Conservation (phyloP, 2,797 vertebrate species). For the Smutsia temminckii region DNA sequence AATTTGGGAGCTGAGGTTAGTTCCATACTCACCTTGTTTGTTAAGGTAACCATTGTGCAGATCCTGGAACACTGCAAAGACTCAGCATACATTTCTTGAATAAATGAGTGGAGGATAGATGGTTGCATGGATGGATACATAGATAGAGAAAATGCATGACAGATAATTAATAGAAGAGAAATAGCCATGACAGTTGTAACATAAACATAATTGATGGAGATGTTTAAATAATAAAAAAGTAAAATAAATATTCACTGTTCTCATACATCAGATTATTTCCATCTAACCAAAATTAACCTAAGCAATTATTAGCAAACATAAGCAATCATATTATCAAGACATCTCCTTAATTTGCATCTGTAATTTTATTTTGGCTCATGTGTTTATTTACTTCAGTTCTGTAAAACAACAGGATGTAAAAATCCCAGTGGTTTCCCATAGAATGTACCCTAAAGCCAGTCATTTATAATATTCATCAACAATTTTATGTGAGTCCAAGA, state of each 20-base stretch:
- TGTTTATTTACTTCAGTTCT: not conserved
- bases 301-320: not conserved
- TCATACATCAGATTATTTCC: not conserved
- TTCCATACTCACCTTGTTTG: not conserved
- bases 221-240: not conserved
- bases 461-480: not conserved
- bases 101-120: not conserved
- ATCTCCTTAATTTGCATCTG: not conserved
- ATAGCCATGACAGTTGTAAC: not conserved
- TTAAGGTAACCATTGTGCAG: not conserved
- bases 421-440: not conserved
- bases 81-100: not conserved
- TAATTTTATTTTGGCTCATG: not conserved
- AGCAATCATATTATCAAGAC: not conserved
- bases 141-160: not conserved
- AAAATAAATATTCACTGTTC: not conserved
- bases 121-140: too few relatives aligned
- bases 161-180: not conserved
- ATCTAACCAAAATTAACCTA: not conserved
- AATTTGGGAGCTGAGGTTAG: not conserved
- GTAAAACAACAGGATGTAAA: not conserved
- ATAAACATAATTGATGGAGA: not conserved
- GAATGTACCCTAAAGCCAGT: not conserved
- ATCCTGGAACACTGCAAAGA: not conserved
- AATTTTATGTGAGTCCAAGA: not conserved